Evolutionary conservation across 2,888 invertebrate genomes (phyloP).

Genomic region (Silvanus unidentatus): DNA sequence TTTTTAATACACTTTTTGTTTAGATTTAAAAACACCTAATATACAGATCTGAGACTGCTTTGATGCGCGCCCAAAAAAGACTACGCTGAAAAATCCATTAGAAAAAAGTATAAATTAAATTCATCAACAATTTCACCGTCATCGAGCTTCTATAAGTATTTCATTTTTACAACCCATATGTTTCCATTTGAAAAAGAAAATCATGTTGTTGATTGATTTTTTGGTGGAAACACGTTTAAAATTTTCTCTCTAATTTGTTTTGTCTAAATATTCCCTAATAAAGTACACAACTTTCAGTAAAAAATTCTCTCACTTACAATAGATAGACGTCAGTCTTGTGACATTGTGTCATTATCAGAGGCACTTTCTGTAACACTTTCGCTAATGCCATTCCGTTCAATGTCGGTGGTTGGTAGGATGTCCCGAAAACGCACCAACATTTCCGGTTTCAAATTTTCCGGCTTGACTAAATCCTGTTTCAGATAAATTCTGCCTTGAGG

Average conservation of each 20-base stretch:
- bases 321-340: constrained; percentile 46
- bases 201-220: too few relatives aligned
- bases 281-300: constrained; percentile 31
- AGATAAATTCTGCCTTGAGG: constrained; percentile 41
- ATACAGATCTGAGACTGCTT: constrained; percentile 41
- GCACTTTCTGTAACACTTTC: constrained; percentile 39
- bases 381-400: constrained; percentile 39
- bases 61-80: constrained; percentile 38
- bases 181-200: constrained; percentile 1
- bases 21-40: constrained; percentile 40
- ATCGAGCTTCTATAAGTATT: constrained; percentile 34
- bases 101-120: constrained; percentile 33
- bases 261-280: constrained; percentile 5
- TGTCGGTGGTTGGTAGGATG: constrained; percentile 30
- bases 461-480: constrained; percentile 45
- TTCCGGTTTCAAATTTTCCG: constrained; percentile 46
- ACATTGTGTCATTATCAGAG: constrained; percentile 43
- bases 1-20: constrained; percentile 18
- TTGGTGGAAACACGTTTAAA: constrained; percentile 5
- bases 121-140: constrained; percentile 46
- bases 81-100: constrained; percentile 29
- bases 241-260: constrained; percentile 6
- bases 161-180: constrained; percentile 30
- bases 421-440: constrained; percentile 45
- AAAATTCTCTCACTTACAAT: constrained; percentile 42